Base-by-base conservation (phyloP, 2,113 vertebrate genomes). In the Poicephalus meyeri region DNA sequence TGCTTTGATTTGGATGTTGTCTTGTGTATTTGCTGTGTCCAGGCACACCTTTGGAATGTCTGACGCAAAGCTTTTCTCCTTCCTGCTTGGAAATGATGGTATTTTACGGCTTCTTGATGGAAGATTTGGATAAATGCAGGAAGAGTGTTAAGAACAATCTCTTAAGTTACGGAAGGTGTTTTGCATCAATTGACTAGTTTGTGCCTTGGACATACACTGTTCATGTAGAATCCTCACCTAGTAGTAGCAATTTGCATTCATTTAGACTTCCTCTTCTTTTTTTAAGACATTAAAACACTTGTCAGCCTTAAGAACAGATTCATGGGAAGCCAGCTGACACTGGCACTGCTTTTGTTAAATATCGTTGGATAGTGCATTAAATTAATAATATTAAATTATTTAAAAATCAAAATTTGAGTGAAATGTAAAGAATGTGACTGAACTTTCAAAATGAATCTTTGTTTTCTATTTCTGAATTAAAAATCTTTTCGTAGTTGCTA, bases 151-250 rank as follows among this genome's bases (percentile, higher is more conserved):
- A 26, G 18, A 69, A 9, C 39, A 56, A 16, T 17, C 10, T 24
- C 29, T 58, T 41, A 17, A 65, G 1, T 73, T 68, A 35, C 0
- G 0, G 42, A 60, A 58, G 42, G 5, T 19, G 5, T 24, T 88
- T 58, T 74, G 26, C 17, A 35, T n/a, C 29, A 16, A 2, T 53
- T 89, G 41, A 10, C n/a, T 92, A 14, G 23, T 82, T 73, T 23
- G 9, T 74, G 17, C 72, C 37, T 94, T 58, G 53, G 11, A 41
- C 46, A 11, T 25, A 5, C 23, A 4, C 16, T 78, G 52, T 28
- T 80, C 15, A 31, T 14, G 10, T 50, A 42, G 52, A 74, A 81
- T 60, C 8, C 26, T 88, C 39, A 35, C 29, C 52, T 68, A 10
- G 35, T 66, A 55, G 33, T 8, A 50, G 8, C 33, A 55, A 16